Evolutionary conservation across 2,888 invertebrate species (phyloP).

Genomic region (Trichopria drosophilae): DNA sequence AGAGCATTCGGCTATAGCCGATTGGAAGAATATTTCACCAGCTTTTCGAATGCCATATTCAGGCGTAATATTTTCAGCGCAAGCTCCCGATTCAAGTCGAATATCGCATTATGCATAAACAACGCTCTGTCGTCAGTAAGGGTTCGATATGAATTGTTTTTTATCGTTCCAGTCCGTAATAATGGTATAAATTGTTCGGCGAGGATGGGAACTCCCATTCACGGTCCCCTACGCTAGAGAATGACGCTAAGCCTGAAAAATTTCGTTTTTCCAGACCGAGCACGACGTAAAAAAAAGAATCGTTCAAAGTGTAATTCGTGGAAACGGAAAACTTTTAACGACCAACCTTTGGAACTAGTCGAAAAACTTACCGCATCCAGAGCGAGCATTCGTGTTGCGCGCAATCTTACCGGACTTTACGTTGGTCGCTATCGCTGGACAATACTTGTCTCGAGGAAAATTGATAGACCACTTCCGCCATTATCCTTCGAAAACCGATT

Average conservation of each 20-base stretch:
- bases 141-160: constrained; percentile 33
- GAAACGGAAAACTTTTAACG: constrained; percentile 39
- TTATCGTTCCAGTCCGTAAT: constrained; percentile 24
- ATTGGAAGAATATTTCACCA: too few species aligned
- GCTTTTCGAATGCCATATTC: too few species aligned
- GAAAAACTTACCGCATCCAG: constrained; percentile 20
- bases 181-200: constrained; percentile 30
- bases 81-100: too few species aligned
- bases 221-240: constrained; percentile 23
- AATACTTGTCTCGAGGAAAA: constrained; percentile 35
- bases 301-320: constrained; percentile 34
- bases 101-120: constrained; percentile 1
- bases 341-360: constrained; percentile 20
- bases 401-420: too few species aligned
- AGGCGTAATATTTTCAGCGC: too few species aligned
- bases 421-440: constrained; percentile 23
- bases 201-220: constrained; percentile 15
- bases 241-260: constrained; percentile 34
- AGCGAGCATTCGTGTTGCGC: background rate
- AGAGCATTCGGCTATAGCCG: too few species aligned
- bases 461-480: constrained; percentile 38
- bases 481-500: constrained; percentile 32
- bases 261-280: constrained; percentile 28
- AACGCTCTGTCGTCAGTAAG: too few species aligned
- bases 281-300: constrained; percentile 29